Percentiles rank a stretch among this genome's conserved stretches.
Conservation (phyloP, 2,113 vertebrate genomes). For the Neodon shergylaensis region DNA sequence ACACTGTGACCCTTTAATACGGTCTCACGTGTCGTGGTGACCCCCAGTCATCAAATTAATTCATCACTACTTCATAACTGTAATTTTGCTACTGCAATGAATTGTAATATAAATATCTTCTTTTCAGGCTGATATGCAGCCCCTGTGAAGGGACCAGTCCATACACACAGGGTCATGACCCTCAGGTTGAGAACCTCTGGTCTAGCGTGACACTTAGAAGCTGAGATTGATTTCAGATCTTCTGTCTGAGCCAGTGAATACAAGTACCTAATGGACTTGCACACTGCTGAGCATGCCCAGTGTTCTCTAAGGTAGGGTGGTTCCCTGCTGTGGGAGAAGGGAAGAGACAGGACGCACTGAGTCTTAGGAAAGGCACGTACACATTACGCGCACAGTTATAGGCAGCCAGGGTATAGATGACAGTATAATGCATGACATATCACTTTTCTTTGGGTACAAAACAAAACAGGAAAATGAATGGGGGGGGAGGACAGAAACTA, state of each 20-base stretch:
- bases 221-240: background rate
- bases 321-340: background rate
- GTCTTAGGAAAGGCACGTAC: background rate
- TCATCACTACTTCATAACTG: background rate
- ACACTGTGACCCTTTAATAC: background rate
- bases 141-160: background rate
- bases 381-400: background rate
- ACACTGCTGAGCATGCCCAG: background rate
- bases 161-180: background rate
- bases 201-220: background rate
- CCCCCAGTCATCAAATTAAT: background rate
- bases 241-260: background rate
- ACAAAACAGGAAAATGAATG: slow-evolving; percentile 53
- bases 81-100: background rate
- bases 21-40: background rate
- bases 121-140: background rate
- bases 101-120: background rate
- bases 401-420: background rate
- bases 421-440: slow-evolving; percentile 48
- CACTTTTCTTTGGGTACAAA: slow-evolving; percentile 64
- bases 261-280: background rate
- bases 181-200: background rate
- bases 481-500: background rate
- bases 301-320: background rate
- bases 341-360: background rate